Evolutionary conservation across 35 echinoderm and acorn worm species (phyloP).

Genomic region (Eucidaris tribuloides): DNA sequence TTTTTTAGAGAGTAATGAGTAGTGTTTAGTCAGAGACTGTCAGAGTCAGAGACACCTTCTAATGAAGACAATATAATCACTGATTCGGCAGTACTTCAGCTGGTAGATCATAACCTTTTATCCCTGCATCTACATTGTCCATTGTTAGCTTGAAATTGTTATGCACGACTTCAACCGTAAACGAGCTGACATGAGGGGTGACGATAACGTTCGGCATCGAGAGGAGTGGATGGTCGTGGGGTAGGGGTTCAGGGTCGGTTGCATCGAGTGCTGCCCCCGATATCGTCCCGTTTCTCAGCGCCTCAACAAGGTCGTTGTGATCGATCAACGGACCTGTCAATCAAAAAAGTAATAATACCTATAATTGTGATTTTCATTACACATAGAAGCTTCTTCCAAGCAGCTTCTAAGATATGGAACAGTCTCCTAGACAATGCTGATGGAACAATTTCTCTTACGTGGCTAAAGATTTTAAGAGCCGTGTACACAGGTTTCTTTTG

Average conservation of each 20-base stretch:
- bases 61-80: no score
- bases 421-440: no score
- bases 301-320: slow-evolving; percentile 37
- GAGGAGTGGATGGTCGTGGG: slow-evolving; percentile 44
- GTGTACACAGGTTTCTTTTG: no score
- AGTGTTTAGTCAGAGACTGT: no score
- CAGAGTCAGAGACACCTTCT: no score
- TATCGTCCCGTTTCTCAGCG: slow-evolving; percentile 41
- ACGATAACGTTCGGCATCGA: slow-evolving; percentile 56
- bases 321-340: slow-evolving; percentile 49
- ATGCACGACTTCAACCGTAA: neutral
- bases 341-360: no score
- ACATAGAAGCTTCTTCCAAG: no score
- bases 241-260: slow-evolving; percentile 49
- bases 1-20: no score
- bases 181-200: slow-evolving; percentile 30
- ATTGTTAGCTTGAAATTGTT: neutral
- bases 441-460: no score
- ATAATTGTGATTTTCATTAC: no score
- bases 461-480: no score
- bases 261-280: slow-evolving; percentile 53
- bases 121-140: neutral
- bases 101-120: neutral
- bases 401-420: no score
- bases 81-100: neutral